Evolutionary conservation across 2,113 vertebrate genomes (phyloP).

Genomic region (Corydoras maculifer): DNA sequence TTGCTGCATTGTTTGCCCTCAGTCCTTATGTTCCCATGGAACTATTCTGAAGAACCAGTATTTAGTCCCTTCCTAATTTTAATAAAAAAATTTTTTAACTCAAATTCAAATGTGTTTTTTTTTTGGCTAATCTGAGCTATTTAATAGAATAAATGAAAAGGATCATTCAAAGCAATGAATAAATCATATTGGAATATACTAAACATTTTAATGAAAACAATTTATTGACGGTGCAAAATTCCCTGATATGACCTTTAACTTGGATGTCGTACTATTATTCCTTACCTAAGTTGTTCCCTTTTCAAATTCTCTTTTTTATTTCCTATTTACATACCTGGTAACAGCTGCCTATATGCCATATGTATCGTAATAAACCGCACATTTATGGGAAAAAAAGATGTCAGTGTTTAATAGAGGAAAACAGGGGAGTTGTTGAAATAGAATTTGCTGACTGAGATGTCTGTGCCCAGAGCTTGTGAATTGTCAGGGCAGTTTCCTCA

Average conservation of each 20-base stretch:
- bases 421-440: slow-evolving; percentile 24
- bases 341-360: slow-evolving; percentile 9
- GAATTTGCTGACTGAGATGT: slow-evolving; percentile 32
- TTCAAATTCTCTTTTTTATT: background rate
- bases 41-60: slow-evolving; percentile 32
- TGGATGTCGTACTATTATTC: background rate
- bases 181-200: too few species aligned
- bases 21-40: slow-evolving; percentile 65
- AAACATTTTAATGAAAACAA: too few species aligned
- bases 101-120: slow-evolving; percentile 7
- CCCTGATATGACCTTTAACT: background rate
- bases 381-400: slow-evolving; percentile 6
- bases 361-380: background rate
- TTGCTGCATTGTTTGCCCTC: slow-evolving; percentile 63
- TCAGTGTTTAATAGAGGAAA: slow-evolving; percentile 36
- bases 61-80: slow-evolving; percentile 22
- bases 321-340: background rate
- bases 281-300: background rate
- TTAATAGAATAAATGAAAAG: background rate
- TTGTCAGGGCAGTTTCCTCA: slow-evolving; percentile 34
- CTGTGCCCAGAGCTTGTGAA: slow-evolving; percentile 24
- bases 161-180: too few species aligned
- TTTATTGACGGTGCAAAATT: too few species aligned
- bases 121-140: background rate
- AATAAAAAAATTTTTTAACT: background rate